Base-by-base conservation (phyloP, 2,113 vertebrate genomes). In the Heptranchias perlo region DNA sequence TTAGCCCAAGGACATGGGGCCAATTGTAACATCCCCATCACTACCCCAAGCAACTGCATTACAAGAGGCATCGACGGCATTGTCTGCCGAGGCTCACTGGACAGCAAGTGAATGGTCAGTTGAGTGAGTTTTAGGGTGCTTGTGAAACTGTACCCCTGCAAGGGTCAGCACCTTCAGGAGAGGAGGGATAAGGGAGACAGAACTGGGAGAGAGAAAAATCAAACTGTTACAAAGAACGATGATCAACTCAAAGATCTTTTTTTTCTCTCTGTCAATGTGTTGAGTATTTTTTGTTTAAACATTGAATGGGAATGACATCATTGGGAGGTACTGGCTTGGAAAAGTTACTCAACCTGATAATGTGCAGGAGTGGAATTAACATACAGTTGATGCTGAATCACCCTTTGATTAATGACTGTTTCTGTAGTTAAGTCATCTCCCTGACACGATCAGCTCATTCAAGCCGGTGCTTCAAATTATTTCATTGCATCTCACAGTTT, bases 291-390 rank as follows among this genome's bases (percentile, higher is more conserved):
- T 93, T 39, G 89, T 93, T 58, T 39, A 64, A 93, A 93, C 89
- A 62, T 14, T 62, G 89, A 93, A 93, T 93, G 58, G 89, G 89
- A 23, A 93, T 93, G 89, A 93, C 89, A 93, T 93, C 89, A 93
- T 93, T 61, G 61, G 54, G 54, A 93, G 89, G 89, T 39, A 64
- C 89, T 93, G 89, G 58, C 58, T 93, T 62, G 35, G 89, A 93
- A 18, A 93, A 62, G 89, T 93, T 93, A 93, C n/a, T 62, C 58
- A 93, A 93, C 58, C 89, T 93, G 89, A 93, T 64, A 93, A 93
- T 39, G n/a, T 93, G 89, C 89, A n/a, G 89, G 35, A 93, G 76
- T 18, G 64, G 58, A 93, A 62, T 93, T 93, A 64, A 93, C 89
- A 93, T 93, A 93, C 58, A 93, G 89, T 62, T 93, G 89, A 61